Conservation (phyloP, 92 coral and sea anemone species). For the Umimayanthus kanabou region DNA sequence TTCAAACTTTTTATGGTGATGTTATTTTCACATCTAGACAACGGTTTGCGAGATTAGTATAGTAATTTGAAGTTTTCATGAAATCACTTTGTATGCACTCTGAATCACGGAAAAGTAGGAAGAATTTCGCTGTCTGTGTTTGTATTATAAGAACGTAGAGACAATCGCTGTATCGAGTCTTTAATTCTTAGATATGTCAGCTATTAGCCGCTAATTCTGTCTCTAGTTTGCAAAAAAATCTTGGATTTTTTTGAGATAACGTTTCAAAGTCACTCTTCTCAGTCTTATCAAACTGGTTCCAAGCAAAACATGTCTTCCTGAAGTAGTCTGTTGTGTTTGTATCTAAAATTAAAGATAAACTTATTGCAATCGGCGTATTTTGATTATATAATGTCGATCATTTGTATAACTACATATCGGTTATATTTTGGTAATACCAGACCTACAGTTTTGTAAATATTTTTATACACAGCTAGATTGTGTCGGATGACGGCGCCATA, state of each 20-base stretch:
- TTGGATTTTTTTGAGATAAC: background rate
- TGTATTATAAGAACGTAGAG: no score
- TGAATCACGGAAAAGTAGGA: no score
- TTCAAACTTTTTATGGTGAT: background rate
- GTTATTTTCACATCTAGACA: background rate
- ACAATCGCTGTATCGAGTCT: background rate
- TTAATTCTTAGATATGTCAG: background rate
- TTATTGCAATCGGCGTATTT: conserved; percentile 30
- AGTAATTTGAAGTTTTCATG: background rate
- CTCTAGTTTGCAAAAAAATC: no score
- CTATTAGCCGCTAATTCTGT: background rate
- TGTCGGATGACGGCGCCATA: background rate
- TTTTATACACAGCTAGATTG: conserved; percentile 33
- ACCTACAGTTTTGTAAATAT: conserved; percentile 40
- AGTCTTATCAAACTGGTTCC: background rate
- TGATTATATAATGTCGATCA: conserved; percentile 5
- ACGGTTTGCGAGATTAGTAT: background rate
- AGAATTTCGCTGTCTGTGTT: no score
- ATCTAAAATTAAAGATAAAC: conserved; percentile 22
- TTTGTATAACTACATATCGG: conserved; percentile 8
- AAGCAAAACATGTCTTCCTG: background rate
- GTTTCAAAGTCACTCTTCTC: background rate
- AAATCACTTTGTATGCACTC: no score
- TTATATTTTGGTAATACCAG: conserved; percentile 34
- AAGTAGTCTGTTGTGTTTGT: background rate